Base-by-base conservation (phyloP, 2,888 invertebrate genomes). In the Pseudeuparius sepicola region DNA sequence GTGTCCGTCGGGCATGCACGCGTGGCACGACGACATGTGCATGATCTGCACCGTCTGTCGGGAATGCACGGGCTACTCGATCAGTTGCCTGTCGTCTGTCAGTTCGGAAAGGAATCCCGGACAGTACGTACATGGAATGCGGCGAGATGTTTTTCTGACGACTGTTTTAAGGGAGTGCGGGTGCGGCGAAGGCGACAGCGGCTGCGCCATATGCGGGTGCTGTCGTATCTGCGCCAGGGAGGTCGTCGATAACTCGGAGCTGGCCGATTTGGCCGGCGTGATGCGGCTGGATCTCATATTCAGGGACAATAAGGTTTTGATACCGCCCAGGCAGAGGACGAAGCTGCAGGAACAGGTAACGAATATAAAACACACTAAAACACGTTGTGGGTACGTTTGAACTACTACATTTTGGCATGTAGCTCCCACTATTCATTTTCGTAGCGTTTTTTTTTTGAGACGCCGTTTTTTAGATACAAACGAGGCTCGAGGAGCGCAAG, bases 121-220 rank as follows among this genome's bases (percentile, higher is more conserved):
- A 57, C 78, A 83, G 86, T 88, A 61, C 28, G 12, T n/a, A n/a
- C n/a, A n/a, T n/a, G n/a, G n/a, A n/a, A n/a, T n/a, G n/a, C n/a
- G n/a, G n/a, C n/a, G n/a, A n/a, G n/a, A n/a, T n/a, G n/a, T n/a
- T n/a, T n/a, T n/a, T n/a, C n/a, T 15, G 17, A 31, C 16, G 30
- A 25, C 18, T 46, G 45, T 36, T 55, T 54, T 18, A 48, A 92
- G 90, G 54, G 81, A 83, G 51, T 96, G 94, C 62, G 90, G 92
- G 1, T 96, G 94, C 66, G 94, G 94, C 2, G 84, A 87, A 57
- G 96, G 94, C 1, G 93, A 94, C 58, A 84, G 90, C 34, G 94
- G 94, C 0, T 96, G 94, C 56, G 75, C 81, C 2, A 78, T 83
- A 42, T 97, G 97, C 61, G 94, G 96, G 2, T 78, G 87, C 18